These are phyloP conservation scores for Lithobates sylvaticus DNA, from an alignment of 2,797 vertebrate species.

Conservation along the genomic window DNA sequence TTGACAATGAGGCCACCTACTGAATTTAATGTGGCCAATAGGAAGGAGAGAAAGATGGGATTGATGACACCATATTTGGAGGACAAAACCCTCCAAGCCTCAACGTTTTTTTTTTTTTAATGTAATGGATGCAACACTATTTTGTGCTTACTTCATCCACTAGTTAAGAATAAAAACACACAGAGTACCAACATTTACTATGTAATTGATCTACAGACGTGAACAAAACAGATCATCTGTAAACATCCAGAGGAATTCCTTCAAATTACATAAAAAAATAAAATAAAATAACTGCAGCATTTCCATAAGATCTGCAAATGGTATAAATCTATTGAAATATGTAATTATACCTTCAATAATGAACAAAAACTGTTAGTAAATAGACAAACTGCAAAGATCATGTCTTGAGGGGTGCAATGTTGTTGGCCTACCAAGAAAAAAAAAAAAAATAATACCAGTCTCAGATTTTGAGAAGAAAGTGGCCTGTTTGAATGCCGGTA, in stretches of 20 bases:
- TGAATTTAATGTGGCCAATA: too few relatives aligned
- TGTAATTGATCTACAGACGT: conserved; percentile 29
- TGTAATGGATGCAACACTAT: too few relatives aligned
- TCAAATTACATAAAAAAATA: conserved; percentile 17
- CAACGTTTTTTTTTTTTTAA: too few relatives aligned
- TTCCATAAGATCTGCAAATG: neutral
- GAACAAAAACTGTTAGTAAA: conserved; percentile 14
- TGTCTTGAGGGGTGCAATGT: neutral
- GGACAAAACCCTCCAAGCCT: too few relatives aligned
- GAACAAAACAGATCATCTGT: conserved; percentile 10
- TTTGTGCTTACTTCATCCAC: too few relatives aligned
- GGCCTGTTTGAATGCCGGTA: too few relatives aligned
- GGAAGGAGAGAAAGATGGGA: too few relatives aligned
- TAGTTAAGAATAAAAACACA: neutral
- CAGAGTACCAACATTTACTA: conserved; percentile 24
- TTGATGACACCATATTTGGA: too few relatives aligned
- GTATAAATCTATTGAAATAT: conserved; percentile 20
- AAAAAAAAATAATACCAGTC: neutral
- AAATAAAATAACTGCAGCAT: neutral
- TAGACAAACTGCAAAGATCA: neutral
- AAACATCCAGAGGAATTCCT: conserved; percentile 15
- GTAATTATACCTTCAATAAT: conserved; percentile 15
- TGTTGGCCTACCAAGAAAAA: neutral
- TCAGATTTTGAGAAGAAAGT: neutral
- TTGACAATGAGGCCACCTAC: too few relatives aligned